phyloP scores from a whole-genome alignment of 2,888 invertebrate genomes.

The Acronicta alni region DNA sequence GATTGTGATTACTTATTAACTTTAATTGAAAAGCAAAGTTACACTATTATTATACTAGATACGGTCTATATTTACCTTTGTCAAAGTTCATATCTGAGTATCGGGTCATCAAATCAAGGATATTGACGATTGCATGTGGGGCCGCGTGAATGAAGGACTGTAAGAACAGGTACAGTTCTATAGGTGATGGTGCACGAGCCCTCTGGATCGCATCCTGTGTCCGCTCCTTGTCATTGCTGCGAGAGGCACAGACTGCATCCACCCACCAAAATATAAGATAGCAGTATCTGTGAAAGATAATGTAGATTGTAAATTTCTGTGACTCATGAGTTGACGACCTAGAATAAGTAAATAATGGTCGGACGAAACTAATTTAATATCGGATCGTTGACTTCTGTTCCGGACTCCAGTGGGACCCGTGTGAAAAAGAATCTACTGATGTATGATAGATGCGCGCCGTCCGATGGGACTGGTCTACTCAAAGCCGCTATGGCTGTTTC shows the following conservation, averaged over 20 bases:
- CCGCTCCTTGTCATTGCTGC: slow-evolving; percentile 87
- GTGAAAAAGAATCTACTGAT: too few relatives aligned
- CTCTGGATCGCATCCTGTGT: slow-evolving; percentile 89
- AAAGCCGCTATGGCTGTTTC: too few relatives aligned
- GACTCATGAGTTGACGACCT: slow-evolving; percentile 26
- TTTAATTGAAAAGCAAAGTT: too few relatives aligned
- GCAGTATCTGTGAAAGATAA: slow-evolving; percentile 88
- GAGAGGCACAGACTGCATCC: slow-evolving; percentile 90
- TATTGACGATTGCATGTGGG: slow-evolving; percentile 91
- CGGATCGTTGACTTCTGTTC: slow-evolving; percentile 34
- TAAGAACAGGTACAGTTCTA: slow-evolving; percentile 93
- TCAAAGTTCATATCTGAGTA: slow-evolving; percentile 89
- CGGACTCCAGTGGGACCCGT: slow-evolving; percentile 20
- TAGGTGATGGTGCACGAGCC: slow-evolving; percentile 91
- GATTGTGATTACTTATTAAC: too few relatives aligned
- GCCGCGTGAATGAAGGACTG: slow-evolving; percentile 94
- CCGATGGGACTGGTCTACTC: too few relatives aligned
- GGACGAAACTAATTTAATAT: slow-evolving; percentile 37
- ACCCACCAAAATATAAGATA: slow-evolving; percentile 93
- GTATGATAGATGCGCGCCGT: too few relatives aligned
- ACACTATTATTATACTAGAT: not conserved
- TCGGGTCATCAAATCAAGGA: slow-evolving; percentile 89
- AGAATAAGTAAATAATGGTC: slow-evolving; percentile 34
- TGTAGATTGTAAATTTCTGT: slow-evolving; percentile 8
- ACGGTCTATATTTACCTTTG: slow-evolving; percentile 88